These are phyloP conservation scores for Acholoe squamosa DNA, from an alignment of 2,888 invertebrate genomes.

Conservation along the genomic window DNA sequence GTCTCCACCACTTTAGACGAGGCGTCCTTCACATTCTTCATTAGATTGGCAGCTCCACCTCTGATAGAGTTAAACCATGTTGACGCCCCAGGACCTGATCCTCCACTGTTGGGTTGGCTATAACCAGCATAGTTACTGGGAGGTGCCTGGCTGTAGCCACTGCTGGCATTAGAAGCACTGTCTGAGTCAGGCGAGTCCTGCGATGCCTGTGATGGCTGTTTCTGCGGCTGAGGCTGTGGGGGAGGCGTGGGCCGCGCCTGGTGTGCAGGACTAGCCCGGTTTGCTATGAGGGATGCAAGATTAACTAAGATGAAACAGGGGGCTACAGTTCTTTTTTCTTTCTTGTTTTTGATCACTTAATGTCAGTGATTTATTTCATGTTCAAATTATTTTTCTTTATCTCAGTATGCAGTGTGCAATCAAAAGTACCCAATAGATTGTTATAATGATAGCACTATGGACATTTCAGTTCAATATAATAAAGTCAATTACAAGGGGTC, in stretches of 20 bases:
- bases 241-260: slow-evolving; percentile 1
- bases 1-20: slow-evolving; percentile 98
- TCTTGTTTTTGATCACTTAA: too few species aligned
- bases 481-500: too few species aligned
- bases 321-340: too few species aligned
- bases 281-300: background rate
- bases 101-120: slow-evolving; percentile 50
- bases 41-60: slow-evolving; percentile 95
- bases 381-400: too few species aligned
- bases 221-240: slow-evolving; percentile 21
- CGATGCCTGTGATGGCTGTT: slow-evolving; percentile 64
- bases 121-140: slow-evolving; percentile 68
- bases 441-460: too few species aligned
- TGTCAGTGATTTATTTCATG: too few species aligned
- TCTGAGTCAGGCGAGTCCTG: slow-evolving; percentile 79
- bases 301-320: too few species aligned
- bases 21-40: slow-evolving; percentile 97
- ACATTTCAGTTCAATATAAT: too few species aligned
- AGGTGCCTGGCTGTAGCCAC: slow-evolving; percentile 76
- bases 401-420: too few species aligned
- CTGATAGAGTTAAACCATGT: slow-evolving; percentile 88
- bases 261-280: slow-evolving; percentile 35
- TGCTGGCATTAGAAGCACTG: slow-evolving; percentile 1
- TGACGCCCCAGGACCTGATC: slow-evolving; percentile 79
- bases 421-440: too few species aligned